Base-by-base conservation (phyloP, 2,888 invertebrate genomes). In the Operophtera brumata region DNA sequence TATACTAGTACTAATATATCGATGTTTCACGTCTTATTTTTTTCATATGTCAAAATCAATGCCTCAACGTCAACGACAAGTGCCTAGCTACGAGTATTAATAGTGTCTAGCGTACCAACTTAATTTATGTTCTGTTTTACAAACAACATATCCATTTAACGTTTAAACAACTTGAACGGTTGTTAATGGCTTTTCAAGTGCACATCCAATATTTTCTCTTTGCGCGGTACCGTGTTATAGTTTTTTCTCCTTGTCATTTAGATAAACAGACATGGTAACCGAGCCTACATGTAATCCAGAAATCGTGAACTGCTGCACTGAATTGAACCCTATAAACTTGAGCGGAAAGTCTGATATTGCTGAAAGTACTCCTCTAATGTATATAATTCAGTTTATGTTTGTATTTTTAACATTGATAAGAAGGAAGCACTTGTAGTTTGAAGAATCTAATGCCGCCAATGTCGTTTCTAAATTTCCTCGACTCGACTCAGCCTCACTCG, bases 171-270 rank as follows among this genome's bases (percentile, higher is more conserved):
- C 47, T 60, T 59, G 54, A 65, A 52, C 43, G 51, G 52, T 54
- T 47, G 61, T 58, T 65, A 65, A 65, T 64, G 56, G 60, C 8
- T 65, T 61, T 57, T 64, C 51, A 37, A 65, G 65, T 57, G 64
- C 57, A 53, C 49, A 26, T 55, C 25, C 61, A 65, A 65, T 65
- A 64, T 65, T 65, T 61, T 63, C 52, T 44, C 51, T 47, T 54
- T 56, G 44, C 50, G 47, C 44, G 34, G 54, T 51, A 48, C 37
- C 35, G 12, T 45, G 55, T 46, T 58, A 51, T 46, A 43, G 39
- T 47, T 62, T 56, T 57, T 58, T 47, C 46, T 50, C 47, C 52
- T 47, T 39, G 50, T 54, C 51, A 54, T 45, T 47, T 45, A 51
- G 28, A 39, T 54, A 62, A 60, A 60, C 50, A 59, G 14, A 47